Percentiles rank a stretch among this genome's conserved stretches.
These are phyloP conservation scores for Pteronotus mesoamericanus DNA, from an alignment of 2,797 vertebrate genomes.

Conservation along the genomic window DNA sequence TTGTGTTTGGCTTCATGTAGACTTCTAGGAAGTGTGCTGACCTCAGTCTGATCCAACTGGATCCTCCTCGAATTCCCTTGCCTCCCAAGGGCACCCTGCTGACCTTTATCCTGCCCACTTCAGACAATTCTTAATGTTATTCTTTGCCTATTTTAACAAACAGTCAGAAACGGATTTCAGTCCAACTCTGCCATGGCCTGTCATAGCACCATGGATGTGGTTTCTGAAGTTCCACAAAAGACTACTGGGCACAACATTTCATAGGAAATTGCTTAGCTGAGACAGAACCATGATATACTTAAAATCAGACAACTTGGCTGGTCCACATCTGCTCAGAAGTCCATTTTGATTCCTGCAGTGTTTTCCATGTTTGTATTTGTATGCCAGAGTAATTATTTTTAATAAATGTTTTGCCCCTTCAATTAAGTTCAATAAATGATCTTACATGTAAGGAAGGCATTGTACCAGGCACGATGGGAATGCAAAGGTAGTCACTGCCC, in stretches of 20 bases:
- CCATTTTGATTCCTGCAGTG: background rate
- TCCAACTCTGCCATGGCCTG: slow-evolving; percentile 40
- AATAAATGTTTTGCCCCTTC: background rate
- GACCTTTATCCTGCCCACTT: slow-evolving; percentile 59
- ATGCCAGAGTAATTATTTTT: background rate
- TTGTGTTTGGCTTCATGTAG: slow-evolving; percentile 5
- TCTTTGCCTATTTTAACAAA: slow-evolving; percentile 61
- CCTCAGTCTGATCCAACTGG: slow-evolving; percentile 21
- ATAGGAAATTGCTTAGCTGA: slow-evolving; percentile 30
- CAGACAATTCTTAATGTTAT: slow-evolving; percentile 48
- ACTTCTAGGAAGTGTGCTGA: slow-evolving; percentile 55
- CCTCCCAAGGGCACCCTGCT: slow-evolving; percentile 26
- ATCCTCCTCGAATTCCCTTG: slow-evolving; percentile 3
- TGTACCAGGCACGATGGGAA: background rate
- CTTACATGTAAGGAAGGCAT: background rate
- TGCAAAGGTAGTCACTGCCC: background rate
- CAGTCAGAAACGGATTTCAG: slow-evolving; percentile 3
- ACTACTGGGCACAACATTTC: slow-evolving; percentile 18
- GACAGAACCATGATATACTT: background rate
- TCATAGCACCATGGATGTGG: slow-evolving; percentile 17
- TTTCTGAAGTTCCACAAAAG: slow-evolving; percentile 66
- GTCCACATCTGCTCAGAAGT: background rate
- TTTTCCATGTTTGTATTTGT: background rate
- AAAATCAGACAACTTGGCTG: background rate
- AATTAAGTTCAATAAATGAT: background rate